Evolutionary conservation across 2,113 vertebrate species (phyloP), one percentile per base, ranked within the genome.

Genomic region (Nematolebias whitei): DNA sequence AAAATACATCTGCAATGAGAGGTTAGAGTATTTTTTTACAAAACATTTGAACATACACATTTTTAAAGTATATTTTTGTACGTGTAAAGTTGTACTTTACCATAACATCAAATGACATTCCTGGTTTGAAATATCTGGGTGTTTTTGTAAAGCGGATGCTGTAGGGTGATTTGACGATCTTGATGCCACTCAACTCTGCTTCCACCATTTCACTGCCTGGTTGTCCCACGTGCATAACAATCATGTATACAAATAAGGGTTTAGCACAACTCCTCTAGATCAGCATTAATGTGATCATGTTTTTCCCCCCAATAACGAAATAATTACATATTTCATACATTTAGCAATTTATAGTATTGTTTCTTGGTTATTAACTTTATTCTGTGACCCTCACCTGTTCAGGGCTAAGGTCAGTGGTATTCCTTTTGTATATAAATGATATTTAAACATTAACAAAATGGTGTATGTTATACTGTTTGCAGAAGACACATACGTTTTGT

Each of bases 181-280:
- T 84, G 74, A 97, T 96, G 38, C 68, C 89, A 0, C n/a, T 68
- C 23, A 58, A 74, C 63, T 95, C 92, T 0, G 93, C 90, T 65
- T 95, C 94, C 64, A 95, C 95, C 93, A 96, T 94, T 88, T 96
- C 95, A 55, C 93, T 92, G 19, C 95, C 96, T 97, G 83, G n/a
- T 45, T 45, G 43, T n/a, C 5, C 1, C 8, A 1, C 14, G 20
- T 20, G 38, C 10, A 54, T 8, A 13, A 15, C 6, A 57, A 1
- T 26, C n/a, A 23, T 39, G 13, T 29, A 39, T 23, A 20, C 16
- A 20, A 29, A 26, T 26, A 12, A 24, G 11, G 29, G 38, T 43
- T 44, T 32, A 65, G 15, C 50, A 45, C 20, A 10, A n/a, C n/a
- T 45, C 29, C 9, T 26, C 15, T 10, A 35, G 9, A 15, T 45